These are phyloP conservation scores for Coenonympha arcania DNA, from an alignment of 2,888 invertebrate genomes.

Conservation along the genomic window DNA sequence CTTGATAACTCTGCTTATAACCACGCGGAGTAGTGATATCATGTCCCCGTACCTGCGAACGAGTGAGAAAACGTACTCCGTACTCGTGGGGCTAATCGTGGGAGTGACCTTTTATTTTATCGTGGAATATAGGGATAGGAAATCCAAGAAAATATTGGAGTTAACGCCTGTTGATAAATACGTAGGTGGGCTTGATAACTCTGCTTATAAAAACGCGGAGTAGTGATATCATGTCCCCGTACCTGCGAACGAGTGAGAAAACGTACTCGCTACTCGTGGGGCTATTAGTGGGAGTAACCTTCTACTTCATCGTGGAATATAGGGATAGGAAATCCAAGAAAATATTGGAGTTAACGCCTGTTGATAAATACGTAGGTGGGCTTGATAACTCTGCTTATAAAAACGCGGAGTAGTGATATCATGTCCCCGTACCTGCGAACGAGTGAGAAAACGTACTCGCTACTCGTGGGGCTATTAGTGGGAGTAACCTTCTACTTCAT, in stretches of 20 bases:
- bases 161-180: slow-evolving; percentile 19
- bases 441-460: slow-evolving; percentile 69
- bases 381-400: slow-evolving; percentile 60
- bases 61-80: slow-evolving; percentile 69
- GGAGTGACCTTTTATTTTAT: slow-evolving; percentile 72
- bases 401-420: slow-evolving; percentile 33
- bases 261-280: slow-evolving; percentile 66
- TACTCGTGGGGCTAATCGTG: slow-evolving; percentile 57
- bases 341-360: slow-evolving; percentile 28
- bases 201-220: slow-evolving; percentile 49
- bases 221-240: slow-evolving; percentile 46
- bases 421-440: slow-evolving; percentile 67
- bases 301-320: slow-evolving; percentile 67
- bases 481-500: slow-evolving; percentile 72
- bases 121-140: slow-evolving; percentile 51
- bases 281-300: slow-evolving; percentile 66
- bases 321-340: slow-evolving; percentile 39
- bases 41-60: slow-evolving; percentile 71
- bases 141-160: slow-evolving; percentile 35
- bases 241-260: slow-evolving; percentile 68
- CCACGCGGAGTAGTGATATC: slow-evolving; percentile 41
- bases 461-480: slow-evolving; percentile 57
- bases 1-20: slow-evolving; percentile 60
- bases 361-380: slow-evolving; percentile 27
- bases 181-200: slow-evolving; percentile 52